These are phyloP conservation scores for Agrilus biguttatus DNA, from an alignment of 2,888 invertebrate species.

Conservation along the genomic window DNA sequence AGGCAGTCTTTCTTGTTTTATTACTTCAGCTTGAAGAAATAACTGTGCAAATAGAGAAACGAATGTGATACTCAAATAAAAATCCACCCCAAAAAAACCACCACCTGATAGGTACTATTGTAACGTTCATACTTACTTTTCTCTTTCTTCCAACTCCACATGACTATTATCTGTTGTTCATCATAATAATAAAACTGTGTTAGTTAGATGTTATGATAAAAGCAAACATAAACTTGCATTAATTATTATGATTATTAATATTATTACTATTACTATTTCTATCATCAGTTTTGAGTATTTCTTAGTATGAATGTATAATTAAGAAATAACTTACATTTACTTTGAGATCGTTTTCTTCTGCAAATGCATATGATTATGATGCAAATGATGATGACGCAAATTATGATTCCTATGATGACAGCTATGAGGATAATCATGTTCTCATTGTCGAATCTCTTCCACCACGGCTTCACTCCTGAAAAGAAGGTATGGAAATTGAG, in stretches of 20 bases:
- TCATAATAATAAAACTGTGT: constrained; percentile 21
- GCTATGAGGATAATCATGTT: constrained; percentile 62
- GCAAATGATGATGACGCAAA: constrained; percentile 62
- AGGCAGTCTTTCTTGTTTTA: too few relatives aligned
- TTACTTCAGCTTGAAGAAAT: too few relatives aligned
- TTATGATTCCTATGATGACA: constrained; percentile 50
- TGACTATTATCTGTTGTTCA: constrained; percentile 60
- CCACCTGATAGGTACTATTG: not conserved
- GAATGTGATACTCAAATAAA: too few relatives aligned
- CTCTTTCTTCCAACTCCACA: constrained; percentile 68
- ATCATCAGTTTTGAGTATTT: too few relatives aligned
- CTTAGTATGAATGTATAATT: not conserved
- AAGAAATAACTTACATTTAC: constrained; percentile 57
- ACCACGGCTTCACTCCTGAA: constrained; percentile 56
- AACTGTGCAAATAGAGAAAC: too few relatives aligned
- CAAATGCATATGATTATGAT: constrained; percentile 77
- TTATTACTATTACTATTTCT: too few relatives aligned
- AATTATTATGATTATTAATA: too few relatives aligned
- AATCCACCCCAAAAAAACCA: too few relatives aligned
- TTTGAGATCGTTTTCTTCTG: constrained; percentile 63
- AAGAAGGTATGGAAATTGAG: constrained; percentile 13
- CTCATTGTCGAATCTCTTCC: constrained; percentile 62
- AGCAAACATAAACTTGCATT: too few relatives aligned
- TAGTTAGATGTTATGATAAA: constrained; percentile 6
- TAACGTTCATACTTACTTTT: constrained; percentile 54